Base-by-base conservation (phyloP, 2,888 invertebrate genomes). In the Euzetes globulus region DNA sequence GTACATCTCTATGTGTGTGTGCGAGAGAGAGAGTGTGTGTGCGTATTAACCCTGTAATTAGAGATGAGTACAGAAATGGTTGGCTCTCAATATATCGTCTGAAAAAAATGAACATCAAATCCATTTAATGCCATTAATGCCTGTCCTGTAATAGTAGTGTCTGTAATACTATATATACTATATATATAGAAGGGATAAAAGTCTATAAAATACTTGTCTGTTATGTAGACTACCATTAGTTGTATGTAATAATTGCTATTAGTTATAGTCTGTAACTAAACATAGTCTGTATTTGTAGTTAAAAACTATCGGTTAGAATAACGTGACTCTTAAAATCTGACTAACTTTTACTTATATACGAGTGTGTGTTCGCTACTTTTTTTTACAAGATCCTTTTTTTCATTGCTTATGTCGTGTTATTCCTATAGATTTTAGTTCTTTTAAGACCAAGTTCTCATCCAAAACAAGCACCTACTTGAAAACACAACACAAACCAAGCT, bases 41-140 rank as follows among this genome's bases (percentile, higher is more conserved):
- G n/a, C n/a, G n/a, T 47, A 6, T 9, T 58, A 29, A 29, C 60
- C 60, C 60, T 29, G 15, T 27, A 6, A 60, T 60, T 60, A 60
- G n/a, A n/a, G 52, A n/a, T 17, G 17, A 52, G 19, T n/a, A 52
- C 52, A 11, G 15, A 52, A 60, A 60, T 60, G 60, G 60, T 60
- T 60, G 60, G 60, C 60, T 60, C 60, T 60, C n/a, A n/a, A 60
- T 52, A 52, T 52, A 47, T 58, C 25, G 6, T 29, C 29, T 6
- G 29, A 60, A 33, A 27, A 15, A 52, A n/a, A 52, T 4, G 52
- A 15, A 47, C 15, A 47, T 3, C 9, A 58, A 60, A 60, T 33
- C 60, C 60, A 60, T 60, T 60, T 60, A 60, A 60, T 60, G 29
- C 60, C 29, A 60, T 17, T 60, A 60, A 60, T 60, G 60, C 60